Base-by-base conservation (phyloP, 2,797 vertebrate species). In the Darevskia mixta region DNA sequence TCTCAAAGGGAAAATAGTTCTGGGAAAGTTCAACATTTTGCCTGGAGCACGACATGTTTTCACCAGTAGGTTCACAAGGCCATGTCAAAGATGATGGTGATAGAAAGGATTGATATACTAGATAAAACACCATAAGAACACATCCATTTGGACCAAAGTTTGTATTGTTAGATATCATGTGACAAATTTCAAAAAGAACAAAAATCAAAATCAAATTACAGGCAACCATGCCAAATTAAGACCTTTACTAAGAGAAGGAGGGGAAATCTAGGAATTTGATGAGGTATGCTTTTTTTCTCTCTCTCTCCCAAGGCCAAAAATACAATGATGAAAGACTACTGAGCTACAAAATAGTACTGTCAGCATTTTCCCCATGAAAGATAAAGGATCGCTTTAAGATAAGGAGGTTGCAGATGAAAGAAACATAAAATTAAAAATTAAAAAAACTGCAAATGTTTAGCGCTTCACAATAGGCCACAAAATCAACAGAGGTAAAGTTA, bases 291-390 rank as follows among this genome's bases (percentile, higher is more conserved):
- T 61, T 88, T 61, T 88, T 91, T 95, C 93, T 95, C 17, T 76
- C 89, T 95, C 49, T 3, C 49, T 55, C 94, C 94, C 92, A 92
- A 95, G 94, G 95, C 92, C 91, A 94, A 95, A 96, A 94, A 95
- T 91, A 84, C 93, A 96, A 96, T 96, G 95, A 96, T 93, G 76
- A 93, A 96, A 95, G 96, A 67, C 64, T 95, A 94, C 87, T 92
- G 82, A 94, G 85, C 86, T 93, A 78, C 95, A 95, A 95, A 96
- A 92, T 85, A 94, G 90, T 91, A 90, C 23, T 93, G 92, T 96
- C 95, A 90, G 94, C 91, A 94, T 79, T 95, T 96, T 94, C 91
- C 67, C 91, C 71, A 32, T 25, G 88, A 87, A 86, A 95, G 88
- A 96, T 93, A 96, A 95, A 95, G 94, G 86, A 96, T 92, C 93